These are phyloP conservation scores for Electrona antarctica DNA, from an alignment of 2,113 vertebrate genomes.

Conservation along the genomic window DNA sequence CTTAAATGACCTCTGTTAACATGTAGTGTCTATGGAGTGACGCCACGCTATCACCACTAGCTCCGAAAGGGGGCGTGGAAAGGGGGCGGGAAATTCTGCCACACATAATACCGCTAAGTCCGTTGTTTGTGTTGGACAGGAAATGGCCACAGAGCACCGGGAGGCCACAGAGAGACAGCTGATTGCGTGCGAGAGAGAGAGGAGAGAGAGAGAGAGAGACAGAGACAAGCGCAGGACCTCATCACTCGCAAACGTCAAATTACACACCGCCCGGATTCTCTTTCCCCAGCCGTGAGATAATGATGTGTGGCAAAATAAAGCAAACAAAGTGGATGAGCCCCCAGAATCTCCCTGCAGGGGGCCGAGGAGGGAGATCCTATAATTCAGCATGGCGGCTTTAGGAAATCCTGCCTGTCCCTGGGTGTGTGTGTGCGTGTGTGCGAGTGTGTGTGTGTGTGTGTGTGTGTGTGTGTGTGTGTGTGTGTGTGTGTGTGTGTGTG, in stretches of 20 bases:
- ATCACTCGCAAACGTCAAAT: slow-evolving; percentile 46
- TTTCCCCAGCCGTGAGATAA: slow-evolving; percentile 49
- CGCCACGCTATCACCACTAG: too few relatives aligned
- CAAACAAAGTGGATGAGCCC: slow-evolving; percentile 63
- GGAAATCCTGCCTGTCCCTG: slow-evolving; percentile 64
- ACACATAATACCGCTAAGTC: slow-evolving; percentile 1
- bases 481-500: neutral
- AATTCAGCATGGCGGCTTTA: slow-evolving; percentile 66
- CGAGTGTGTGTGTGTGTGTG: too few relatives aligned
- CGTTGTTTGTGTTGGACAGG: slow-evolving; percentile 18
- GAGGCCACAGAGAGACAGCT: slow-evolving; percentile 34
- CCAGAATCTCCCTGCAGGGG: slow-evolving; percentile 36
- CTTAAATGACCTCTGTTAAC: too few relatives aligned
- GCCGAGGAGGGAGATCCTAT: slow-evolving; percentile 25
- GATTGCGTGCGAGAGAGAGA: slow-evolving; percentile 56
- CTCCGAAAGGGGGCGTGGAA: too few relatives aligned
- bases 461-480: too few relatives aligned
- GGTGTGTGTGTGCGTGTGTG: slow-evolving; percentile 37
- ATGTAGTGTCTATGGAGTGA: too few relatives aligned
- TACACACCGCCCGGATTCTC: slow-evolving; percentile 16
- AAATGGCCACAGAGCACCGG: neutral
- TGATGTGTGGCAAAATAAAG: slow-evolving; percentile 69
- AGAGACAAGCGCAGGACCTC: slow-evolving; percentile 37
- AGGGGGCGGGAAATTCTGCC: too few relatives aligned
- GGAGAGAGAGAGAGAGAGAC: neutral